Percentiles rank a stretch among this genome's conserved stretches.
phyloP scores from a whole-genome alignment of 2,888 invertebrate genomes.

The Marasmarcha lunaedactyla region DNA sequence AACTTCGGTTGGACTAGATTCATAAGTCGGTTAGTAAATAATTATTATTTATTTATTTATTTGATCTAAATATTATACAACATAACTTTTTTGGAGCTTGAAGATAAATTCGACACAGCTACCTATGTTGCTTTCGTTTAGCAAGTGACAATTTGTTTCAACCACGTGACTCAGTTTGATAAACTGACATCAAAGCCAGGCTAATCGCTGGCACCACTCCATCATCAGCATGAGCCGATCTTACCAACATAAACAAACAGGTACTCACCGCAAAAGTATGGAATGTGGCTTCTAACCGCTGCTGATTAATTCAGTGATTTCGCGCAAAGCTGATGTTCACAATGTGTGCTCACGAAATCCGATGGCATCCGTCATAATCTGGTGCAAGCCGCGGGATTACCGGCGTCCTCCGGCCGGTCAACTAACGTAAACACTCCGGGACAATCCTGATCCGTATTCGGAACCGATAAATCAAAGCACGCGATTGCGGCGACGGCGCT shows the following conservation, averaged over 20 bases:
- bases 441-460: constrained; percentile 55
- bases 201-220: too few species aligned
- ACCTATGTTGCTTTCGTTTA: too few species aligned
- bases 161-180: too few species aligned
- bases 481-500: constrained; percentile 63
- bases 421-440: constrained; percentile 67
- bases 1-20: too few species aligned
- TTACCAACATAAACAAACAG: constrained; percentile 1
- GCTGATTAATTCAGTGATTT: constrained; percentile 25
- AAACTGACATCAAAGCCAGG: too few species aligned
- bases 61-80: too few species aligned
- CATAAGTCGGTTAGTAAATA: too few species aligned
- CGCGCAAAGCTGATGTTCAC: constrained; percentile 38
- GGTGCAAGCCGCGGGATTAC: constrained; percentile 61
- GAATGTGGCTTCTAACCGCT: constrained; percentile 18
- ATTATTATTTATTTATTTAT: too few species aligned
- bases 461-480: constrained; percentile 69
- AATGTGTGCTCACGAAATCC: constrained; percentile 53
- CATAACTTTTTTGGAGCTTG: too few species aligned
- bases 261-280: constrained; percentile 37
- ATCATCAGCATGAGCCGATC: not conserved
- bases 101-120: too few species aligned
- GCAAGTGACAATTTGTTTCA: too few species aligned
- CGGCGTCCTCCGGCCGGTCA: constrained; percentile 48
- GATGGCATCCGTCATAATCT: constrained; percentile 65